Base-by-base conservation (phyloP, 2,888 invertebrate species). In the Endotricha flammealis region DNA sequence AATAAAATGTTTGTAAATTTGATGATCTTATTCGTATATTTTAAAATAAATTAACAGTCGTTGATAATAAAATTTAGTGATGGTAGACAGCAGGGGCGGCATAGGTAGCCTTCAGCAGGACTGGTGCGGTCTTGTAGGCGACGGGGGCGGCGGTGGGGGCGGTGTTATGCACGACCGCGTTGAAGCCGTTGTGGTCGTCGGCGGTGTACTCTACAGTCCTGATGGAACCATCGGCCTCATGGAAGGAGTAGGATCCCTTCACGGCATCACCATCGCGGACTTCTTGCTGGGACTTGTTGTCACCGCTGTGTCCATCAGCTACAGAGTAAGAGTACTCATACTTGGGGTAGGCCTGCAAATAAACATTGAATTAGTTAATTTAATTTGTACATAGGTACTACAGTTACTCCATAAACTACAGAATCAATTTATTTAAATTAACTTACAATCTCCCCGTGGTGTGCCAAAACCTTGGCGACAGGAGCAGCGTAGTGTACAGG, bases 261-360 rank as follows among this genome's bases (percentile, higher is more conserved):
- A 87, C 87, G 4, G 72, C 75, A 48, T 87, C 87, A 29, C 87
- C 87, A 46, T 86, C 85, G 38, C 76, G 70, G 42, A 55, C 49
- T 54, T 88, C 88, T 48, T 85, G 81, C 59, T 86, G 86, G 46
- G 71, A 67, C 66, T 87, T 87, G 63, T 79, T 76, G 64, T 87
- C 86, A 17, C 87, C 87, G 35, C 85, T 79, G 52, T 87, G 80
- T n/a, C 70, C 70, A 44, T 88, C 88, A 41, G 82, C 74, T 4
- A 81, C 86, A n/a, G 86, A 83, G 55, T 87, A 87, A 16, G 77
- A 71, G 64, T 79, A 86, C 27, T 80, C 72, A 63, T 88, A 87
- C 48, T 81, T 80, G 11, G 87, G 87, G 57, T 86, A 73, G 1
- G 82, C 71, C 81, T 82, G 42, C 1, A 31, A 34, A 2, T 24